Conservation (phyloP, 2,113 vertebrate genomes). For the Azemiops feae region DNA sequence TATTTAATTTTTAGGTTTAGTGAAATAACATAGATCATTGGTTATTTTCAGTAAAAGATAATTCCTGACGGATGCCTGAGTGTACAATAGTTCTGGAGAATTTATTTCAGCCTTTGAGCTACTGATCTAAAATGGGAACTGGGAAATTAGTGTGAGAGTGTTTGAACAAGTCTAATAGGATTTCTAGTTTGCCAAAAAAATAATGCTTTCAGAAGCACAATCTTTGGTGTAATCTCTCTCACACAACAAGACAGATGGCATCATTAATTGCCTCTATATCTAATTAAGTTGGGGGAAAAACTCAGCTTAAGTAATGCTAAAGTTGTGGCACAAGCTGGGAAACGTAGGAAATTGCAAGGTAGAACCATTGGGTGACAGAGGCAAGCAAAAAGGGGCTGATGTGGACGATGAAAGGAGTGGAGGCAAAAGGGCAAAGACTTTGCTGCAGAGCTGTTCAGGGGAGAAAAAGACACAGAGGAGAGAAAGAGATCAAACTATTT, state of each 20-base stretch:
- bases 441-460: neutral
- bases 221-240: conserved; percentile 67
- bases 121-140: conserved; percentile 42
- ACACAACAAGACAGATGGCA: conserved; percentile 77
- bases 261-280: conserved; percentile 79
- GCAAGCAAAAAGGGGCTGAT: conserved; percentile 28
- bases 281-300: conserved; percentile 69
- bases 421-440: neutral
- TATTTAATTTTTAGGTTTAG: conserved; percentile 65
- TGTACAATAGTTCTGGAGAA: conserved; percentile 42
- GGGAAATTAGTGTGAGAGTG: conserved; percentile 39
- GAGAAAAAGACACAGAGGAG: neutral
- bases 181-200: conserved; percentile 64
- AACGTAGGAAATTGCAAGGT: conserved; percentile 50
- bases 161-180: conserved; percentile 42
- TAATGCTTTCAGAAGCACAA: conserved; percentile 55
- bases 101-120: conserved; percentile 52
- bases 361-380: conserved; percentile 28
- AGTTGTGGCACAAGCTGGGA: conserved; percentile 54
- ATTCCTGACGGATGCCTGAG: conserved; percentile 42
- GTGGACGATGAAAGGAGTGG: neutral
- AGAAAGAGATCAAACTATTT: neutral
- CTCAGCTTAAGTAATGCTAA: conserved; percentile 68
- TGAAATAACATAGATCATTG: conserved; percentile 56
- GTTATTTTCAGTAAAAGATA: conserved; percentile 55